Conservation (phyloP, 2,797 vertebrate genomes). For the Acipenser transmontanus region DNA sequence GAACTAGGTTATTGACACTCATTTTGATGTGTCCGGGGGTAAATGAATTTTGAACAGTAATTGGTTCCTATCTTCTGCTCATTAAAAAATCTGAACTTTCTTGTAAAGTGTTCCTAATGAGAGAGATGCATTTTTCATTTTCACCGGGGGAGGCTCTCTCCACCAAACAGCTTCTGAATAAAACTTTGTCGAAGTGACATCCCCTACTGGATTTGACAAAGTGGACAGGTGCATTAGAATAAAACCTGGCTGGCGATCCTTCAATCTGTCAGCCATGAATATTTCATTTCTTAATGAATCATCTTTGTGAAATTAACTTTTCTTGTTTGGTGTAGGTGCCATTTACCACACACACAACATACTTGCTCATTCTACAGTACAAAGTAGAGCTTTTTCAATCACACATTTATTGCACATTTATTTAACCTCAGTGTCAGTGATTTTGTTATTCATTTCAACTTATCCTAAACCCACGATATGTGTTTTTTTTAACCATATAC, state of each 20-base stretch:
- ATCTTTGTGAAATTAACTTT: conserved; percentile 80
- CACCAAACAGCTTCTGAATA: conserved; percentile 82
- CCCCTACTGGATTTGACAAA: conserved; percentile 95
- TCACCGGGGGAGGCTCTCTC: conserved; percentile 71
- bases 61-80: conserved; percentile 72
- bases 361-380: conserved; percentile 17
- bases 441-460: background rate
- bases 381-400: conserved; percentile 13
- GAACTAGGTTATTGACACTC: too few relatives aligned
- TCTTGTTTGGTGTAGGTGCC: conserved; percentile 74
- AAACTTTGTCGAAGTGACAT: conserved; percentile 82
- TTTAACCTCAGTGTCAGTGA: background rate
- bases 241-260: conserved; percentile 91
- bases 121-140: conserved; percentile 65
- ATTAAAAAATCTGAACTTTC: conserved; percentile 77
- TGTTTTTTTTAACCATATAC: background rate
- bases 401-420: conserved; percentile 16
- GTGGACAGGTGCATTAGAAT: conserved; percentile 97
- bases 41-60: conserved; percentile 63
- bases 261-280: conserved; percentile 96
- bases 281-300: conserved; percentile 91
- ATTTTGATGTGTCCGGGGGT: background rate
- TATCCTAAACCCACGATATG: too few relatives aligned
- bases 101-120: conserved; percentile 77
- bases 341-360: conserved; percentile 53